Evolutionary conservation across 2,113 vertebrate genomes (phyloP).

Genomic region (Paraplagusia blochii): DNA sequence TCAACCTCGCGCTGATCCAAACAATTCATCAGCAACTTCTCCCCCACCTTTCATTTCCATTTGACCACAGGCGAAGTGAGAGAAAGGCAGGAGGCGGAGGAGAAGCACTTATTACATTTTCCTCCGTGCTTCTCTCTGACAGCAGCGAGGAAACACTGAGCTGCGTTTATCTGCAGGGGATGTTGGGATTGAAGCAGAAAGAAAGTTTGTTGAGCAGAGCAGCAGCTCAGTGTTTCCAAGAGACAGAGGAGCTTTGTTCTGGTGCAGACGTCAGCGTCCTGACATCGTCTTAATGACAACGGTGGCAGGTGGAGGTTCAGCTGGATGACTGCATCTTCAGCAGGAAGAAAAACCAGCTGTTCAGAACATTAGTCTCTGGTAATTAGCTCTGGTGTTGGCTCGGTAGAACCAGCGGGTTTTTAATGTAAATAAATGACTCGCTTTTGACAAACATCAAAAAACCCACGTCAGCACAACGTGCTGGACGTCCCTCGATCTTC

Average conservation of each 20-base stretch:
- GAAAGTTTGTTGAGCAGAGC: neutral
- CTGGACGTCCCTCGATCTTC: too few species aligned
- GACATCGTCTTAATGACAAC: neutral
- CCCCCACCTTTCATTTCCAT: conserved; percentile 48
- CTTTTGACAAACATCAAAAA: too few species aligned
- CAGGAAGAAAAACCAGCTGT: neutral
- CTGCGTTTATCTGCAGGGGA: neutral
- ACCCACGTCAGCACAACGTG: too few species aligned
- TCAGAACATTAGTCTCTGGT: too few species aligned
- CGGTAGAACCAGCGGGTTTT: too few species aligned
- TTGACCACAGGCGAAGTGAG: conserved; percentile 20
- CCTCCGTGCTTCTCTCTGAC: conserved; percentile 30
- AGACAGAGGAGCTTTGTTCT: neutral
- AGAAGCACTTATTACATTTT: conserved; percentile 32
- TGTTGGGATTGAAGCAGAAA: conserved; percentile 11
- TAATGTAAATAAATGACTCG: too few species aligned
- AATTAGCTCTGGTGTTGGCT: too few species aligned
- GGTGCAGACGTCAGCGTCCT: neutral
- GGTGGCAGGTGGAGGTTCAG: neutral
- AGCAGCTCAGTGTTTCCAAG: neutral
- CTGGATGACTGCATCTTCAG: neutral
- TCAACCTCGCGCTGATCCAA: conserved; percentile 24
- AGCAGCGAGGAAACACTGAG: neutral
- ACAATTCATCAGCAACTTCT: conserved; percentile 46
- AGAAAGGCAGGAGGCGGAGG: conserved; percentile 11